A percentile compares a stretch with the other conserved stretches of the same genome.
phyloP scores from a whole-genome alignment of 2,113 vertebrate species.

The Elephantulus edwardii region DNA sequence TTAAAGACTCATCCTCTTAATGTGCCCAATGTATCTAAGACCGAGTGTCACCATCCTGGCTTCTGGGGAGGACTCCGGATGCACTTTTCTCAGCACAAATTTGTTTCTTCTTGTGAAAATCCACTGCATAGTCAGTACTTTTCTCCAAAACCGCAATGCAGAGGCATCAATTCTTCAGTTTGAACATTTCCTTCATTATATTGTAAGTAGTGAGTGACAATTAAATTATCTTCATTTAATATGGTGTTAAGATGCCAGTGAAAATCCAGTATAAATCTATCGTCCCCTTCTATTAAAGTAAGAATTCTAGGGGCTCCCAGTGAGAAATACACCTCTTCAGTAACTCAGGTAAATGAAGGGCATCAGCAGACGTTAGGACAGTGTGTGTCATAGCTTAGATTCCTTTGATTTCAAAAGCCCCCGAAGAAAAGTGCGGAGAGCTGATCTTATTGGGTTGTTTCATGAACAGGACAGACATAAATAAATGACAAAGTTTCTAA shows the following conservation, averaged over 20 bases:
- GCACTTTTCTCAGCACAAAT: too few relatives aligned
- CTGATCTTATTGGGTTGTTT: conserved; percentile 27
- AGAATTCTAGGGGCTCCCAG: too few relatives aligned
- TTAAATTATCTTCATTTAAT: conserved; percentile 18
- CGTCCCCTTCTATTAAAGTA: too few relatives aligned
- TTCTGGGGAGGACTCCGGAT: too few relatives aligned
- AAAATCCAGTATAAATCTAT: conserved; percentile 35
- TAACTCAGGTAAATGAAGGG: conserved; percentile 8
- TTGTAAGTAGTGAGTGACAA: not conserved
- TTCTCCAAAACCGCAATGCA: too few relatives aligned
- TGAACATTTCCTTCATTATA: too few relatives aligned
- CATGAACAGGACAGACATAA: conserved; percentile 33
- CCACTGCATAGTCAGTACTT: too few relatives aligned
- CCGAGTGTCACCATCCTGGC: too few relatives aligned
- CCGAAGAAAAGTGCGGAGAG: not conserved
- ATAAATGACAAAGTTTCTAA: conserved; percentile 33
- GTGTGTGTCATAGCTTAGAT: conserved; percentile 40
- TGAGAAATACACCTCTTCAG: not conserved
- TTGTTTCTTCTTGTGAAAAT: too few relatives aligned
- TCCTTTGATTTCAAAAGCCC: conserved; percentile 45
- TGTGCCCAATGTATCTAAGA: too few relatives aligned
- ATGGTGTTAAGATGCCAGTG: not conserved
- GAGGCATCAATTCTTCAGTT: too few relatives aligned
- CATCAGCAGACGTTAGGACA: not conserved
- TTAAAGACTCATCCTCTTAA: too few relatives aligned